Evolutionary conservation across 2,113 vertebrate genomes (phyloP), one percentile per base, ranked within the genome.

Genomic region (Lutjanus erythropterus): DNA sequence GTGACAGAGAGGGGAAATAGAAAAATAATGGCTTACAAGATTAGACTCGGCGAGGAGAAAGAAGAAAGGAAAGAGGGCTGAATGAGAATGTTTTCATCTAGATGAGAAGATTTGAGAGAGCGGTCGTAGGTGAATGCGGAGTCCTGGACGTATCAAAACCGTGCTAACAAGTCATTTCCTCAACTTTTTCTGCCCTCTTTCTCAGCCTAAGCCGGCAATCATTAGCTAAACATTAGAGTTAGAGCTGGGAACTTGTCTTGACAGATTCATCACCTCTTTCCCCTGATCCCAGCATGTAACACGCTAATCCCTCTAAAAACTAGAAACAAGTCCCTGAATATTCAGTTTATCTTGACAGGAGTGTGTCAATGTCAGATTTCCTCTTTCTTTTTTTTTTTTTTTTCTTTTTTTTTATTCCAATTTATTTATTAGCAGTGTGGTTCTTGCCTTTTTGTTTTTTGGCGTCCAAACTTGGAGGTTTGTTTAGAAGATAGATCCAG

Each of bases 1-100:
- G 96, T 96, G 96, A 97, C 96, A 96, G 96, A 96, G 94, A 97
- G 95, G 95, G 97, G 96, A 97, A 97, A 96, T 96, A 95, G 96
- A 96, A 96, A 96, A 96, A 96, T 96, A 96, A 96, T 96, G 93
- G 96, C 94, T 95, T 95, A 96, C 95, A 96, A 95, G 96, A 86
- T 90, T 94, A 93, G 93, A 89, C 88, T 81, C 83, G 85, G 94
- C 90, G 89, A 94, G 92, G 90, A 47, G 91, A 93, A 93, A 90
- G 88, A 91, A 86, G 91, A 93, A 95, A 95, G 89, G 88, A 91
- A 91, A 89, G 75, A 81, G 67, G 90, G 80, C 88, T 93, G 89
- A 96, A 96, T 94, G 90, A 94, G 95, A 96, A 96, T 96, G 95
- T 95, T 96, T 96, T 96, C 92, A 95, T 96, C 95, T 94, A 95